These are phyloP conservation scores for Phanerotoma sp. DNA, from an alignment of 2,888 invertebrate species.

Conservation along the genomic window DNA sequence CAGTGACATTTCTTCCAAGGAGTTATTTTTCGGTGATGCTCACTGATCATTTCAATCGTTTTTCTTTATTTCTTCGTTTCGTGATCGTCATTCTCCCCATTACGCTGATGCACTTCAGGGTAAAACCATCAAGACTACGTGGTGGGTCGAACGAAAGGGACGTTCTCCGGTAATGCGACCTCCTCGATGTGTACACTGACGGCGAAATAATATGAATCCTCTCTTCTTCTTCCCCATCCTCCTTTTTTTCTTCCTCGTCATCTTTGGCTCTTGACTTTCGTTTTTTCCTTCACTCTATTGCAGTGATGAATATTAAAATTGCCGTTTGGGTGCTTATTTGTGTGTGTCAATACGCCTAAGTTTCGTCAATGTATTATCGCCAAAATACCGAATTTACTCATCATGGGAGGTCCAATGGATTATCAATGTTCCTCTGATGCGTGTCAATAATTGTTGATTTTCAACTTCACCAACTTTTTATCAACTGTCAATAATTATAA, in stretches of 20 bases:
- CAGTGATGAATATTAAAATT: conserved; percentile 32
- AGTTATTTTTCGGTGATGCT: conserved; percentile 21
- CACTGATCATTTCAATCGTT: conserved; percentile 10
- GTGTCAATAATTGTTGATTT: background rate
- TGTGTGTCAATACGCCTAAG: background rate
- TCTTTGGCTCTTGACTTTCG: background rate
- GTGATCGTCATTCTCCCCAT: background rate
- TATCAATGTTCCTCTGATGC: background rate
- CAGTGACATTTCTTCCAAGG: conserved; percentile 16
- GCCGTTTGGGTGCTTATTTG: conserved; percentile 16
- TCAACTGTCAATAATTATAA: background rate
- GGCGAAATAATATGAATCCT: conserved; percentile 10
- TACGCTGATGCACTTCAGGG: background rate
- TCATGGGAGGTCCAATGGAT: conserved; percentile 26
- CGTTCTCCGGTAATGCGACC: conserved; percentile 1
- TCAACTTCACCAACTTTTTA: background rate
- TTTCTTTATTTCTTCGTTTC: background rate
- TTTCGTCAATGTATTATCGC: background rate
- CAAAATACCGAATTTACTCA: conserved; percentile 17
- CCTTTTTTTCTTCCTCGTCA: conserved; percentile 1
- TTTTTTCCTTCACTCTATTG: conserved; percentile 17
- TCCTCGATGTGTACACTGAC: conserved; percentile 1
- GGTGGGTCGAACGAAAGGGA: conserved; percentile 5
- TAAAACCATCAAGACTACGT: conserved; percentile 5
- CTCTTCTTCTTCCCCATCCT: background rate